Conservation (phyloP, 2,888 invertebrate genomes). For the Himalopsyche tibetana region DNA sequence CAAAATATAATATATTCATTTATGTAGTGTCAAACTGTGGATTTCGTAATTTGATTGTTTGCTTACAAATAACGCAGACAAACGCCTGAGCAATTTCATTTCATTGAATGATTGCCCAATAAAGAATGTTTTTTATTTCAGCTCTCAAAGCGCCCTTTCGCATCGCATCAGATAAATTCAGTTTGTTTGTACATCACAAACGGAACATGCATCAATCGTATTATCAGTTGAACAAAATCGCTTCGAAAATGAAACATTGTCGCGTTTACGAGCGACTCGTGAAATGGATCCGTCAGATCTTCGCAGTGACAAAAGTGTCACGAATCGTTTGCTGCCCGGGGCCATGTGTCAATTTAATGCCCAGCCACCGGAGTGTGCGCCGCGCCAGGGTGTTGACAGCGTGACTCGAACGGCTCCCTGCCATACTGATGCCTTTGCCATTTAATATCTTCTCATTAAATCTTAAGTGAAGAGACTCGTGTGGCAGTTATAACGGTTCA, state of each 20-base stretch:
- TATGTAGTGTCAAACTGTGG: no score
- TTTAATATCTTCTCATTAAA: slow-evolving; percentile 13
- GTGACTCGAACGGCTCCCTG: not conserved
- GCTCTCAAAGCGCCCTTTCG: not conserved
- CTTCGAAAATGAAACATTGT: slow-evolving; percentile 31
- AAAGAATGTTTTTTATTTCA: not conserved
- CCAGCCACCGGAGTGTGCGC: not conserved
- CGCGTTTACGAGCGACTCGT: slow-evolving; percentile 16
- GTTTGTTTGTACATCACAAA: not conserved
- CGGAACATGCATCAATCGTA: not conserved
- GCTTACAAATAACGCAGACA: no score
- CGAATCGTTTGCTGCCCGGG: slow-evolving; percentile 46
- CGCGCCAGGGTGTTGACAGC: slow-evolving; percentile 15
- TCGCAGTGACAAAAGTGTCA: slow-evolving; percentile 53
- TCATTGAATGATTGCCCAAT: slow-evolving; percentile 3
- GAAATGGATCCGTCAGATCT: slow-evolving; percentile 46
- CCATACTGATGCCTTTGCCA: slow-evolving; percentile 10
- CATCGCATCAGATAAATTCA: slow-evolving; percentile 3
- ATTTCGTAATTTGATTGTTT: no score
- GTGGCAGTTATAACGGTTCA: slow-evolving; percentile 16
- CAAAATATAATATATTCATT: no score
- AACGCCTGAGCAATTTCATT: slow-evolving; percentile 5
- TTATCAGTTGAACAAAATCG: slow-evolving; percentile 17
- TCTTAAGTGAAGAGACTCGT: not conserved
- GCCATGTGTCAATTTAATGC: slow-evolving; percentile 51